Evolutionary conservation across 1,140 invertebrate species (phyloP).

Genomic region (Calosoma granatense): DNA sequence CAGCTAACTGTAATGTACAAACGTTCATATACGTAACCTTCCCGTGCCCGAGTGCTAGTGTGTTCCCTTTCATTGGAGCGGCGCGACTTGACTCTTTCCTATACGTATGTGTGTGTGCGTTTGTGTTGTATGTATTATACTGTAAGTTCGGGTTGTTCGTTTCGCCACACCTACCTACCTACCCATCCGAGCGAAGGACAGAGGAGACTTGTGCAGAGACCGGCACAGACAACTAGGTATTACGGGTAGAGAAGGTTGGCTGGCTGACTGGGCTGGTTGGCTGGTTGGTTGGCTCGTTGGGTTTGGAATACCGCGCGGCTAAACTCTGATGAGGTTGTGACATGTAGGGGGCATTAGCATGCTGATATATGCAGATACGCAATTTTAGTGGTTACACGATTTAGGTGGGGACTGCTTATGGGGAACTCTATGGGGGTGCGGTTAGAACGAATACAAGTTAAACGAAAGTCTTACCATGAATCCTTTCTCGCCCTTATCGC

Average conservation of each 20-base stretch:
- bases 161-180: too few relatives aligned
- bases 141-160: too few relatives aligned
- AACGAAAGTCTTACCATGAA: conserved; percentile 48
- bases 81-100: too few relatives aligned
- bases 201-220: not conserved
- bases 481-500: conserved; percentile 54
- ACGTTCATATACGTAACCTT: too few relatives aligned
- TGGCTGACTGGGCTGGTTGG: not conserved
- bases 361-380: conserved; percentile 16
- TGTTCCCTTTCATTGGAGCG: too few relatives aligned
- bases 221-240: too few relatives aligned
- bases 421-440: not conserved
- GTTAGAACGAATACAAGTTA: conserved; percentile 2
- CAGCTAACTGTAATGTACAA: too few relatives aligned
- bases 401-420: not conserved
- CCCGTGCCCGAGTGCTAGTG: too few relatives aligned
- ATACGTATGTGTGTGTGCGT: too few relatives aligned
- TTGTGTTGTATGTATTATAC: too few relatives aligned
- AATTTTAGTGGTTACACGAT: conserved; percentile 15
- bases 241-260: not conserved
- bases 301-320: not conserved
- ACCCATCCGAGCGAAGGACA: too few relatives aligned
- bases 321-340: conserved; percentile 14
- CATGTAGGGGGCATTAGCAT: conserved; percentile 22
- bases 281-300: not conserved